phyloP scores from a whole-genome alignment of 2,888 invertebrate species.

The Sphaerophoria rueppellii region DNA sequence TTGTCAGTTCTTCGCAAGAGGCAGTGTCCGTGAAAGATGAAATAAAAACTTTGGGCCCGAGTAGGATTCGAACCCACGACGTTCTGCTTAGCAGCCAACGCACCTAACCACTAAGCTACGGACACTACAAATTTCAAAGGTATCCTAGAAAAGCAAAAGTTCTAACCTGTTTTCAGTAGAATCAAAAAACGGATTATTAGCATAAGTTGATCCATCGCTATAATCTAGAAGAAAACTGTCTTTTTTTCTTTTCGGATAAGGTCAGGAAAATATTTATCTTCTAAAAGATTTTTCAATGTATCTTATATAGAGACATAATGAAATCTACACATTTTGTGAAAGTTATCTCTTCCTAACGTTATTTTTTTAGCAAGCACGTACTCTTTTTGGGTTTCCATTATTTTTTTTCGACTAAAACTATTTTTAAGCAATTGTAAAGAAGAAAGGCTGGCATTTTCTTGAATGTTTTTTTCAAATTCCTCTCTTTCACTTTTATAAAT shows the following conservation, averaged over 20 bases:
- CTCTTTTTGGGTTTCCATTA: conserved; percentile 7
- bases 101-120: too few relatives aligned
- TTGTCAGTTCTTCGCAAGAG: too few relatives aligned
- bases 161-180: conserved; percentile 16
- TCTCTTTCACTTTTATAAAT: background rate
- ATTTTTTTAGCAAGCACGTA: conserved; percentile 12
- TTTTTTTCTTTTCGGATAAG: conserved; percentile 25
- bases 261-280: conserved; percentile 15
- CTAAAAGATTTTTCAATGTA: conserved; percentile 19
- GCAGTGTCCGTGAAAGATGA: too few relatives aligned
- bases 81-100: too few relatives aligned
- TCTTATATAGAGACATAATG: conserved; percentile 27
- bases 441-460: too few relatives aligned
- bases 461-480: background rate
- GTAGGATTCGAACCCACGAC: too few relatives aligned
- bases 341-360: conserved; percentile 26
- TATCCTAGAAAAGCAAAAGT: conserved; percentile 33
- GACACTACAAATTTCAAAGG: conserved; percentile 34
- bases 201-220: conserved; percentile 32
- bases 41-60: too few relatives aligned
- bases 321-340: conserved; percentile 26
- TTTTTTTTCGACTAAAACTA: conserved; percentile 17
- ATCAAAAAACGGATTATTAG: conserved; percentile 24
- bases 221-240: conserved; percentile 19
- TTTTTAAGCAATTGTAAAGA: conserved; percentile 3